Evolutionary conservation across 1,140 invertebrate species (phyloP).

Genomic region (Scylla paramamosain): DNA sequence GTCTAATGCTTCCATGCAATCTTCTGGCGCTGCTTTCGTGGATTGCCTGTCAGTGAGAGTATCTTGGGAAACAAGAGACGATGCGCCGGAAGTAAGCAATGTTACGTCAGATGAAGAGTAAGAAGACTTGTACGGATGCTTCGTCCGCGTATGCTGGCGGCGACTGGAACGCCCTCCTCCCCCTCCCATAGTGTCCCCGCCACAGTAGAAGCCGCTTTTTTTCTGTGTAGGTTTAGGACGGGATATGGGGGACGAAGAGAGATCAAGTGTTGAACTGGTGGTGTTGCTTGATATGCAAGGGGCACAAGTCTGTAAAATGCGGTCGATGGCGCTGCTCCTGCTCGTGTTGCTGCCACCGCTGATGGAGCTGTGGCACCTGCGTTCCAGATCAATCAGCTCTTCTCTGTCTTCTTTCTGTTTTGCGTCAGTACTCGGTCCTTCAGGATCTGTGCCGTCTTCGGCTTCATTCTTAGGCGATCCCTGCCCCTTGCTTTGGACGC

Average conservation of each 20-base stretch:
- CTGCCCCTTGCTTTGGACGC: conserved; percentile 38
- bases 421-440: background rate
- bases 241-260: background rate
- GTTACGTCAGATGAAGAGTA: conserved; percentile 49
- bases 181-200: background rate
- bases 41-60: background rate
- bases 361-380: conserved; percentile 62
- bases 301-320: conserved; percentile 68
- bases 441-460: background rate
- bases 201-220: background rate
- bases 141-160: background rate
- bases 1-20: background rate
- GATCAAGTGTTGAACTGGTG: conserved; percentile 58
- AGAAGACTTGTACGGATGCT: conserved; percentile 27
- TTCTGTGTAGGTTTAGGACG: background rate
- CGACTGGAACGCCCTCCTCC: background rate
- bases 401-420: background rate
- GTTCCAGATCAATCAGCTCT: conserved; percentile 46
- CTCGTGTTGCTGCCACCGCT: conserved; percentile 59
- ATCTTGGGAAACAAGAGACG: background rate
- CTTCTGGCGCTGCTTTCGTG: background rate
- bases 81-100: background rate
- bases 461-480: background rate
- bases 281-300: conserved; percentile 67
- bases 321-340: conserved; percentile 61